Evolutionary conservation across 2,888 invertebrate species (phyloP).

Genomic region (Leptinotarsa peninsularis): DNA sequence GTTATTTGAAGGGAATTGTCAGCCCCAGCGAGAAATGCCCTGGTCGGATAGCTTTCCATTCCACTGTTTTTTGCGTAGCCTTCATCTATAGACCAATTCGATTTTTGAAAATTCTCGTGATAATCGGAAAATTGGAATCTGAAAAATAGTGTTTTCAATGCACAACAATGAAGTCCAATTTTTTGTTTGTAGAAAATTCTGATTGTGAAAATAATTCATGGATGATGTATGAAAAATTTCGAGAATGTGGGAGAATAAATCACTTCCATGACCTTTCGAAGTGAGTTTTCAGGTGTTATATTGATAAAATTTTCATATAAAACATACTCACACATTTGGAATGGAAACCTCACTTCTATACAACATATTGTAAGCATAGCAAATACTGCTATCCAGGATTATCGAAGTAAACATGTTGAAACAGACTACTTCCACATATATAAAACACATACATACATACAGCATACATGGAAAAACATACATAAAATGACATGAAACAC

Average conservation of each 20-base stretch:
- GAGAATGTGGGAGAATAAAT: too few relatives aligned
- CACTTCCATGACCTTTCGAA: too few relatives aligned
- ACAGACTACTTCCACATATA: not conserved
- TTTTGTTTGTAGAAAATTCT: too few relatives aligned
- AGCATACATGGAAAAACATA: too few relatives aligned
- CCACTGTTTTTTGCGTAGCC: slow-evolving; percentile 69
- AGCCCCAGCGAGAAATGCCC: slow-evolving; percentile 74
- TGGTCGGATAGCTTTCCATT: slow-evolving; percentile 73
- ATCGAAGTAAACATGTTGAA: slow-evolving; percentile 51
- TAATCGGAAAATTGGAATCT: slow-evolving; percentile 46
- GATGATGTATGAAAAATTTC: too few relatives aligned
- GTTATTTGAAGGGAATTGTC: slow-evolving; percentile 59
- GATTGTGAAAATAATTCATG: too few relatives aligned
- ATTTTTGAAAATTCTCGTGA: slow-evolving; percentile 36
- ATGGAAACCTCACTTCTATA: slow-evolving; percentile 71
- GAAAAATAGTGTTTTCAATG: slow-evolving; percentile 32
- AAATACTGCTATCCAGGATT: too few relatives aligned
- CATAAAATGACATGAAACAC: too few relatives aligned
- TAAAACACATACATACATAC: too few relatives aligned
- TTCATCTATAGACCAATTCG: slow-evolving; percentile 72
- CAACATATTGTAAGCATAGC: slow-evolving; percentile 61
- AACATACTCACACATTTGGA: slow-evolving; percentile 66
- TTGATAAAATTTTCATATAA: not conserved
- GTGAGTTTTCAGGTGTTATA: too few relatives aligned
- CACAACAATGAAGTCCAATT: too few relatives aligned